These are phyloP conservation scores for Apodemus speciosus DNA, from an alignment of 2,113 vertebrate genomes.

Conservation along the genomic window DNA sequence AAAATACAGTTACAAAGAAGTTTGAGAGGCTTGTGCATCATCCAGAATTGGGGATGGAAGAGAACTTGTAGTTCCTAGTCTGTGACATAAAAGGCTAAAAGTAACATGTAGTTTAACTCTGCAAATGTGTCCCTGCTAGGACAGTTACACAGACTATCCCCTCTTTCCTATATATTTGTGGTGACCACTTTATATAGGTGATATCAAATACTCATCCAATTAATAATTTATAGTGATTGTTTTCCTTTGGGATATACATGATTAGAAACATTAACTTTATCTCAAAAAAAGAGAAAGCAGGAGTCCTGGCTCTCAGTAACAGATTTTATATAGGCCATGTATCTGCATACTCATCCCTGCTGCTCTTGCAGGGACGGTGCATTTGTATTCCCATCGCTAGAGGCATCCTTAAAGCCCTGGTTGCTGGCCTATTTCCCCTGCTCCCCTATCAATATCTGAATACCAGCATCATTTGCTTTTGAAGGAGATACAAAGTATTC, in stretches of 20 bases:
- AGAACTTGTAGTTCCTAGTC: neutral
- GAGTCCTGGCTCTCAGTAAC: neutral
- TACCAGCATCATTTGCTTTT: constrained; percentile 1
- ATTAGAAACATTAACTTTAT: neutral
- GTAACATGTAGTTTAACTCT: neutral
- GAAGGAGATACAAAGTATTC: constrained; percentile 14
- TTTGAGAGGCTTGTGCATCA: neutral
- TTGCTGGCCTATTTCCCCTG: constrained; percentile 5
- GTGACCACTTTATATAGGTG: neutral
- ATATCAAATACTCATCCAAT: neutral
- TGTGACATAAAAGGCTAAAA: neutral
- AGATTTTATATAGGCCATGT: neutral
- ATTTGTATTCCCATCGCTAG: neutral
- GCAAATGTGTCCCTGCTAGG: neutral
- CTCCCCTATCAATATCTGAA: neutral
- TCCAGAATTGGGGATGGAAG: neutral
- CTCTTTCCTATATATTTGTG: neutral
- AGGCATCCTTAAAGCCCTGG: neutral
- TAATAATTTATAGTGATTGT: neutral
- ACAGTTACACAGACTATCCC: neutral
- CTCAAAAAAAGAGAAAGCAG: neutral
- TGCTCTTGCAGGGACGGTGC: neutral
- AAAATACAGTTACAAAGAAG: neutral
- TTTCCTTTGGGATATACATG: neutral
- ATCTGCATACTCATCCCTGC: neutral